Percentiles rank a stretch among this genome's conserved stretches.
phyloP scores from a whole-genome alignment of 2,113 vertebrate species.

The Dicaeum eximium region DNA sequence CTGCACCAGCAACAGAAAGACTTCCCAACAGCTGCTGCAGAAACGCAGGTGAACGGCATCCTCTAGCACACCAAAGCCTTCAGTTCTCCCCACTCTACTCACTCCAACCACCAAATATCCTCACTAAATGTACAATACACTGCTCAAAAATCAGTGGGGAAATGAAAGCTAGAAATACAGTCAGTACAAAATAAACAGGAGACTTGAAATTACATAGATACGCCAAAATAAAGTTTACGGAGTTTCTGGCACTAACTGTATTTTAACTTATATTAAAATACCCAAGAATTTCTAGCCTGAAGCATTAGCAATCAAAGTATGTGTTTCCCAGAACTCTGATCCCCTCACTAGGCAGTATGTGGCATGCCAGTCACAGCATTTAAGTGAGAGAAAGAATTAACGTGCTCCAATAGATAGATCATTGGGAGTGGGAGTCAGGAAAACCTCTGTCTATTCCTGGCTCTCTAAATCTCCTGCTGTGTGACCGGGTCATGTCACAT shows the following conservation, averaged over 20 bases:
- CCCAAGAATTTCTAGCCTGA: background rate
- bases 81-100: background rate
- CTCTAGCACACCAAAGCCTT: background rate
- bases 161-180: background rate
- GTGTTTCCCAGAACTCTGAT: background rate
- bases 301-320: background rate
- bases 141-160: background rate
- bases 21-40: background rate
- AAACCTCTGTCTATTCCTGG: conserved; percentile 18
- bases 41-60: background rate
- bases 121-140: background rate
- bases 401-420: background rate
- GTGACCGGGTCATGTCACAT: conserved; percentile 60
- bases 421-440: conserved; percentile 13
- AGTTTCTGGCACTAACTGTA: background rate
- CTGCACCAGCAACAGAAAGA: background rate
- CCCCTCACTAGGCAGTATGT: background rate
- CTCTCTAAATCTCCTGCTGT: conserved; percentile 43
- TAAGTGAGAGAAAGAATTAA: background rate
- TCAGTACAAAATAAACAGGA: background rate
- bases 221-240: background rate
- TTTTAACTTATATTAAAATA: background rate
- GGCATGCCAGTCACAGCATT: background rate
- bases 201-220: background rate
- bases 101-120: background rate